Conservation (phyloP, 2,888 invertebrate species). For the Hypsopygia costalis region DNA sequence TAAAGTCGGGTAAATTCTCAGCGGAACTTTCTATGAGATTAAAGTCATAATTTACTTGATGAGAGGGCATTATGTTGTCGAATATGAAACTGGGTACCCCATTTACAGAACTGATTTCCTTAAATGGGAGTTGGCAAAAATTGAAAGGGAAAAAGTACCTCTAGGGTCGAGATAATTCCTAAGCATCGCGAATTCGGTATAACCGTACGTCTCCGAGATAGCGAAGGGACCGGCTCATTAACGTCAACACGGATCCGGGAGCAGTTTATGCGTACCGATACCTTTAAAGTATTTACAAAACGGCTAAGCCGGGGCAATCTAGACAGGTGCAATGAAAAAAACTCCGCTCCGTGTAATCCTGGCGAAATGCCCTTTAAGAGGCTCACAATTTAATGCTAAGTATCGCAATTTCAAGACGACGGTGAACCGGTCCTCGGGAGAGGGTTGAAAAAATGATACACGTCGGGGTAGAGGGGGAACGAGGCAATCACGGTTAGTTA, state of each 20-base stretch:
- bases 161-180: constrained; percentile 46
- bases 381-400: constrained; percentile 76
- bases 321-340: constrained; percentile 60
- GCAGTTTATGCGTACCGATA: constrained; percentile 69
- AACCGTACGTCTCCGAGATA: constrained; percentile 70
- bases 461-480: constrained; percentile 28
- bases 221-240: constrained; percentile 71
- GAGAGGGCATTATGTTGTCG: constrained; percentile 60
- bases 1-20: constrained; percentile 62
- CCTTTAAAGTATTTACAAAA: constrained; percentile 76
- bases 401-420: constrained; percentile 70
- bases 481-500: constrained; percentile 66
- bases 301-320: constrained; percentile 62
- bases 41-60: constrained; percentile 72
- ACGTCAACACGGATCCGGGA: constrained; percentile 63
- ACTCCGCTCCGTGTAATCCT: constrained; percentile 58
- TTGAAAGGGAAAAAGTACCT: constrained; percentile 41
- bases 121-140: constrained; percentile 48
- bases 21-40: constrained; percentile 65
- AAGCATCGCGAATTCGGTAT: constrained; percentile 55
- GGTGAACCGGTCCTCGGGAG: constrained; percentile 50
- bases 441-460: constrained; percentile 74
- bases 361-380: constrained; percentile 64
- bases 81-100: constrained; percentile 52
- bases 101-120: constrained; percentile 46